A percentile compares a stretch with the other conserved stretches of the same genome.
phyloP scores from a whole-genome alignment of 2,113 vertebrate genomes.

The Etheostoma cragini region DNA sequence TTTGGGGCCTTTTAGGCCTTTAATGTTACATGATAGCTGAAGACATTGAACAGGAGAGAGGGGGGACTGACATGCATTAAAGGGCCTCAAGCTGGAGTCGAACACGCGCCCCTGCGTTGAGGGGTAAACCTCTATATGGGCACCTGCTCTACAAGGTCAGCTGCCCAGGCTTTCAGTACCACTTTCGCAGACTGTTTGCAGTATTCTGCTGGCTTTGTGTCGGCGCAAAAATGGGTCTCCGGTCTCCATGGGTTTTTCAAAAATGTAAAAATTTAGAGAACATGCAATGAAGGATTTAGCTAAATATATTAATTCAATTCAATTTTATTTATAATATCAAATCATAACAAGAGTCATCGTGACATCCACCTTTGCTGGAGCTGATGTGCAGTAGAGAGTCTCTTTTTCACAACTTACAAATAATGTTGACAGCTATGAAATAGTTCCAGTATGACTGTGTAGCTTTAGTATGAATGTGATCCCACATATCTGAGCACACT shows the following conservation, averaged over 20 bases:
- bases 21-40: too few species aligned
- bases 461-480: slow-evolving; percentile 12
- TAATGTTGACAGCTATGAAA: neutral
- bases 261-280: neutral
- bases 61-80: too few species aligned
- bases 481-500: slow-evolving; percentile 10
- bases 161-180: neutral
- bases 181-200: neutral
- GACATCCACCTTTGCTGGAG: neutral
- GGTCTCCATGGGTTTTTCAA: neutral
- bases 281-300: neutral
- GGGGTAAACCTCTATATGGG: too few species aligned
- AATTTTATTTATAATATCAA: too few species aligned
- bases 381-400: neutral
- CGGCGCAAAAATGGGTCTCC: neutral
- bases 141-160: too few species aligned
- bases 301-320: too few species aligned
- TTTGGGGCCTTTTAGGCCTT: too few species aligned
- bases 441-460: slow-evolving; percentile 4
- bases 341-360: too few species aligned
- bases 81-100: too few species aligned
- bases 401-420: slow-evolving; percentile 12
- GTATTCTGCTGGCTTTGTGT: neutral
- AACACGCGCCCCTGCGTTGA: too few species aligned
- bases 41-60: too few species aligned